Conservation (phyloP, 2,797 vertebrate species). For the Cichlasoma orientale region DNA sequence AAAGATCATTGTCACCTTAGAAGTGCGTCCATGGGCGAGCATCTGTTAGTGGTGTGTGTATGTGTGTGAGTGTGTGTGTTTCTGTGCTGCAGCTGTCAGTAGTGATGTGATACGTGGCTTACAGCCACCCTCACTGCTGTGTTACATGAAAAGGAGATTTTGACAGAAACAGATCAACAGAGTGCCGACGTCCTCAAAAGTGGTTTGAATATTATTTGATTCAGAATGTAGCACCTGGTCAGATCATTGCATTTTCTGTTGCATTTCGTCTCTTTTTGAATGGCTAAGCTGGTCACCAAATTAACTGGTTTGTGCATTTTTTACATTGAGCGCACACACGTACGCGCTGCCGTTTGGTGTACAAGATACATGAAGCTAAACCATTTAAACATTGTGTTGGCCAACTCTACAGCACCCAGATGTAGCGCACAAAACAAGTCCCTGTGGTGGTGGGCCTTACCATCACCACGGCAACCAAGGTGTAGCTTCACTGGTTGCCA, state of each 20-base stretch:
- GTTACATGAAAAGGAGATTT: slow-evolving; percentile 56
- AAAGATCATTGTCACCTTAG: slow-evolving; percentile 29
- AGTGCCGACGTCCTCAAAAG: slow-evolving; percentile 17
- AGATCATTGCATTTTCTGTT: not conserved
- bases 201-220: slow-evolving; percentile 17
- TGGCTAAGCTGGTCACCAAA: not conserved
- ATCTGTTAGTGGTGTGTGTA: slow-evolving; percentile 9
- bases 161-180: slow-evolving; percentile 51
- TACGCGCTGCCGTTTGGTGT: not conserved
- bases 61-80: not conserved
- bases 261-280: not conserved
- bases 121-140: slow-evolving; percentile 43
- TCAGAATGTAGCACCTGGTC: not conserved
- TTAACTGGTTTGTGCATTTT: not conserved
- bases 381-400: slow-evolving; percentile 4
- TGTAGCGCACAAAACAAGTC: slow-evolving; percentile 47
- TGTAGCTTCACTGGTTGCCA: slow-evolving; percentile 73
- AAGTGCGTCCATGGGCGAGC: not conserved
- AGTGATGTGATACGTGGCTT: slow-evolving; percentile 49
- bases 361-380: not conserved
- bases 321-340: not conserved
- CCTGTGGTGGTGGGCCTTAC: slow-evolving; percentile 49
- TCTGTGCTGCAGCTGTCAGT: slow-evolving; percentile 59
- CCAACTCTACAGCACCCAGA: slow-evolving; percentile 41
- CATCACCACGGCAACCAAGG: slow-evolving; percentile 72